These are phyloP conservation scores for Drosophila sp. DNA, from an alignment of 1,140 invertebrate genomes.

Conservation along the genomic window DNA sequence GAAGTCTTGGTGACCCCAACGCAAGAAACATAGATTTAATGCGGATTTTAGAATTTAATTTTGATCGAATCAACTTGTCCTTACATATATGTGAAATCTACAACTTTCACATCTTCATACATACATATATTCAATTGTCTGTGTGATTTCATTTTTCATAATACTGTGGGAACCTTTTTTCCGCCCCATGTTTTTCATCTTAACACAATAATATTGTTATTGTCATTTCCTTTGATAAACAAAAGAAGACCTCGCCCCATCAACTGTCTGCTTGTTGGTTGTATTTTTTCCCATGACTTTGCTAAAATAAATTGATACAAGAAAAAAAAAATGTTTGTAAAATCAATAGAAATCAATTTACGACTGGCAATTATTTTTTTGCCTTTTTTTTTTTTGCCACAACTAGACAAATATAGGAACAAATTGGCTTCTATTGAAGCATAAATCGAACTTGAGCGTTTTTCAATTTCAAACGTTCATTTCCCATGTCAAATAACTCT, in stretches of 20 bases:
- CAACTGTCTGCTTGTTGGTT: background rate
- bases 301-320: constrained; percentile 37
- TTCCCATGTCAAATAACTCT: constrained; percentile 21
- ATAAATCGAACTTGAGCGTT: constrained; percentile 63
- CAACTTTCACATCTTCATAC: background rate
- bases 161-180: constrained; percentile 21
- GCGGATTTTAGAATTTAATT: background rate
- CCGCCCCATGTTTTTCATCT: background rate
- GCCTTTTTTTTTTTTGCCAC: background rate
- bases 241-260: constrained; percentile 19
- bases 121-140: too few species aligned
- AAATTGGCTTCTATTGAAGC: constrained; percentile 71
- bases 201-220: constrained; percentile 38
- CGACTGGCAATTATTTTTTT: constrained; percentile 64
- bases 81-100: background rate
- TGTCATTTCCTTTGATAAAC: constrained; percentile 49
- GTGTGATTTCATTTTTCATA: background rate
- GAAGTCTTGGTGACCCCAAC: background rate
- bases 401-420: constrained; percentile 36
- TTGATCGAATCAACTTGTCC: background rate
- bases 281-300: constrained; percentile 44
- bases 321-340: constrained; percentile 11
- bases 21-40: background rate
- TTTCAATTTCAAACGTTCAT: constrained; percentile 67
- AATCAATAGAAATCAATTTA: constrained; percentile 64